phyloP scores from a whole-genome alignment of 2,888 invertebrate species.

The Hylaea fasciaria region DNA sequence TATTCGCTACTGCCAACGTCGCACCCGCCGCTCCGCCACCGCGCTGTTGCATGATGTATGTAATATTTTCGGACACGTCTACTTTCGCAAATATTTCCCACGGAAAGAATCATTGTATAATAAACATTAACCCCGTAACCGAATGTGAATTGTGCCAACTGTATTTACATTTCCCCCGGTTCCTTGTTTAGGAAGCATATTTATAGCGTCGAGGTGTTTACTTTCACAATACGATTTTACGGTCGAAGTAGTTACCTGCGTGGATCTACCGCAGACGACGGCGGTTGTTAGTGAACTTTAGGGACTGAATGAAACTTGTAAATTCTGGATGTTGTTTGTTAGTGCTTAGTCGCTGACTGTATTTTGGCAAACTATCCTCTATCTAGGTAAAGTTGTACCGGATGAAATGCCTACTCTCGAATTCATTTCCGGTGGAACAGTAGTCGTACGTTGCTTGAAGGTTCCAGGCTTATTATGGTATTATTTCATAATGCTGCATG shows the following conservation, averaged over 20 bases:
- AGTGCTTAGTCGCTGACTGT: conserved; percentile 6
- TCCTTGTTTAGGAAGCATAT: conserved; percentile 27
- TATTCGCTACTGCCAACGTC: conserved; percentile 9
- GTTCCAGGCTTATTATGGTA: too few relatives aligned
- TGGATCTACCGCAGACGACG: conserved; percentile 28
- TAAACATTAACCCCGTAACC: conserved; percentile 17
- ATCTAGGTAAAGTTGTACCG: conserved; percentile 2
- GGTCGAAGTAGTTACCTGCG: conserved; percentile 36
- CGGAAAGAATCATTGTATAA: conserved; percentile 14
- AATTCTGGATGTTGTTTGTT: conserved; percentile 30
- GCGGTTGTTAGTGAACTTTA: conserved; percentile 34
- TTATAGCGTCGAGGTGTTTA: conserved; percentile 36
- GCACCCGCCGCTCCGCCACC: conserved; percentile 5
- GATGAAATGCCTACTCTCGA: too few relatives aligned
- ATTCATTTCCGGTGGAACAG: not conserved
- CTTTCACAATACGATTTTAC: conserved; percentile 40
- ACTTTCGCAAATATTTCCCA: conserved; percentile 13
- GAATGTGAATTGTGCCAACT: conserved; percentile 32
- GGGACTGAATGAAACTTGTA: conserved; percentile 38
- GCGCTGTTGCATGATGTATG: conserved; percentile 33
- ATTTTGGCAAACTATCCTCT: conserved; percentile 13
- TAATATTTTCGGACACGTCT: conserved; percentile 24
- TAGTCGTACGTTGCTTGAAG: too few relatives aligned
- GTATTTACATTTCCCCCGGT: conserved; percentile 37
- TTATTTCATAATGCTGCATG: too few relatives aligned